Evolutionary conservation across 2,888 invertebrate species (phyloP).

Genomic region (Tetropium fuscum): DNA sequence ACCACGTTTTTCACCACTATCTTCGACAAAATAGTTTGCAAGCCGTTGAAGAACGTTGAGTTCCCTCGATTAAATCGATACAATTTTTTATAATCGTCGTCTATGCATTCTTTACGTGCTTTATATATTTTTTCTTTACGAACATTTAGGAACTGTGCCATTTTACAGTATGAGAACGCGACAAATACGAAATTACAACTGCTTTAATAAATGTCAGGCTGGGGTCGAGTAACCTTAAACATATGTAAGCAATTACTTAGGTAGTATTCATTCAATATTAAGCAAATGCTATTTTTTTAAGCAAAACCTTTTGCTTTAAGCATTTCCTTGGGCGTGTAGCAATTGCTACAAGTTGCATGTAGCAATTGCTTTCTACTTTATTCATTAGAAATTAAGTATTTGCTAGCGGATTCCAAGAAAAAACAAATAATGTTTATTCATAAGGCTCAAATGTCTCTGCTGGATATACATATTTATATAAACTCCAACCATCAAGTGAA

Average conservation of each 20-base stretch:
- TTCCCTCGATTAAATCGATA: constrained; percentile 26
- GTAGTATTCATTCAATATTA: neutral
- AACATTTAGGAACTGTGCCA: constrained; percentile 17
- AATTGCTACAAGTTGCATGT: neutral
- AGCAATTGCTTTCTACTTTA: neutral
- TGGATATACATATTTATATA: no score
- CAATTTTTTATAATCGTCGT: constrained; percentile 13
- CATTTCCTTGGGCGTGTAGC: neutral
- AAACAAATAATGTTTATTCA: neutral
- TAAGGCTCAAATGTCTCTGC: neutral
- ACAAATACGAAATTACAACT: neutral
- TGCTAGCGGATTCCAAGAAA: no score
- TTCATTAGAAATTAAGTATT: no score
- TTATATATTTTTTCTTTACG: constrained; percentile 4
- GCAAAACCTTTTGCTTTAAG: constrained; percentile 1
- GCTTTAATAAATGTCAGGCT: neutral
- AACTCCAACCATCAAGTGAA: no score
- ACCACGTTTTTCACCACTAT: constrained; percentile 7
- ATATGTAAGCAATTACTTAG: neutral
- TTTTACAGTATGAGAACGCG: neutral
- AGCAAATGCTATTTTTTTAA: constrained; percentile 7
- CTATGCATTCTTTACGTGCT: neutral
- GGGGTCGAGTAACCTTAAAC: constrained; percentile 3
- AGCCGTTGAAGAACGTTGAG: constrained; percentile 15
- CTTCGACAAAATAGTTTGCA: constrained; percentile 18